A percentile compares a stretch with the other conserved stretches of the same genome.
These are phyloP conservation scores for Dicrostonyx torquatus DNA, from an alignment of 2,797 vertebrate species.

Conservation along the genomic window DNA sequence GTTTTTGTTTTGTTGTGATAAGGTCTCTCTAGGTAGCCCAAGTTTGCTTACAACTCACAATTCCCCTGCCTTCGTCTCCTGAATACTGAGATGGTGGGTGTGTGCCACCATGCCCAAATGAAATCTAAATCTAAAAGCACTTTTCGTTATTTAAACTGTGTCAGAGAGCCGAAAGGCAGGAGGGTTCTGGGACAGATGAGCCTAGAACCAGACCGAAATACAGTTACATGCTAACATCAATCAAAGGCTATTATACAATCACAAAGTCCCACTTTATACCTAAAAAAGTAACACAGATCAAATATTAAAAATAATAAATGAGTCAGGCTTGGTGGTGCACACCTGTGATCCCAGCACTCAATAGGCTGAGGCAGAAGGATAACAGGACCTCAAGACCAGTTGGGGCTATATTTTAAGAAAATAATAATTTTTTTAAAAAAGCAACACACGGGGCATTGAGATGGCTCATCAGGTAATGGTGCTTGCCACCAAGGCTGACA, in stretches of 20 bases:
- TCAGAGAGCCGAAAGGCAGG: neutral
- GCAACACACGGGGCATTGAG: neutral
- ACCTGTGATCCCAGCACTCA: too few relatives aligned
- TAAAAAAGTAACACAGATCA: neutral
- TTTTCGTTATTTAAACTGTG: neutral
- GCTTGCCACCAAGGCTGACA: neutral
- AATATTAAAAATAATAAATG: neutral
- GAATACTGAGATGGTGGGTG: neutral
- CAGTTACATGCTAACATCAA: neutral
- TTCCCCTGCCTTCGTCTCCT: neutral
- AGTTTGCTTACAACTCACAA: neutral
- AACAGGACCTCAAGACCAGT: neutral
- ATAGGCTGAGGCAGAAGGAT: neutral
- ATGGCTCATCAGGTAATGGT: neutral
- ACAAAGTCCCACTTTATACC: neutral
- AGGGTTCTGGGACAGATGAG: neutral
- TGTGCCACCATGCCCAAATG: neutral
- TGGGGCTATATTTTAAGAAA: neutral
- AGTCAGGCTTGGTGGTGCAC: neutral
- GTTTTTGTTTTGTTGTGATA: neutral
- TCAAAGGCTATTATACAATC: too few relatives aligned
- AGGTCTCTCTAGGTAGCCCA: neutral
- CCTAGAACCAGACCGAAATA: neutral
- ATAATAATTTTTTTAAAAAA: neutral
- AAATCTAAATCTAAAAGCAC: accelerated